A percentile compares a stretch with the other conserved stretches of the same genome.
phyloP scores from a whole-genome alignment of 2,797 vertebrate species.

The Simalia tracyae region DNA sequence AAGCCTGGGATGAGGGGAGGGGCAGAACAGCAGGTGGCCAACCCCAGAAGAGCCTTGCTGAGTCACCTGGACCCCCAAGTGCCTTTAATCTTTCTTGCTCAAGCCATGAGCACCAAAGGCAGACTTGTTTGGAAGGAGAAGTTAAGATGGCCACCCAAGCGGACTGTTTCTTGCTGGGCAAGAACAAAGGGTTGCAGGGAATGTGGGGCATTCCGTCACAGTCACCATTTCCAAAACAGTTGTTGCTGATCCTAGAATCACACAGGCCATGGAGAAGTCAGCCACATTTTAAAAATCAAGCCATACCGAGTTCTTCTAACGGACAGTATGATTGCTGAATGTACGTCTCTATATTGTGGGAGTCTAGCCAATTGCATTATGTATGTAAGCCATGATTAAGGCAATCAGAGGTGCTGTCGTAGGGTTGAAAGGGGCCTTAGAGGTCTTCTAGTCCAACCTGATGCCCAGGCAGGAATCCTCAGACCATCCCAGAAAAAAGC shows the following conservation, averaged over 20 bases:
- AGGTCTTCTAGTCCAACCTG: background rate
- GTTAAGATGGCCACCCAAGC: too few species aligned
- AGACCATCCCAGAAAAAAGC: background rate
- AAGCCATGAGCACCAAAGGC: background rate
- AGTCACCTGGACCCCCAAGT: background rate
- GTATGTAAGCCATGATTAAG: background rate
- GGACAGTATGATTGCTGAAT: background rate
- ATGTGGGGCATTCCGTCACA: too few species aligned
- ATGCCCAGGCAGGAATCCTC: background rate
- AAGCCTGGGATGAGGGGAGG: too few species aligned
- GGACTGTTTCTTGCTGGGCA: background rate
- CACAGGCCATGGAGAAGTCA: background rate
- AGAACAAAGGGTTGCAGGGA: background rate
- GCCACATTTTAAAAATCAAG: background rate
- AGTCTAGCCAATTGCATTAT: background rate
- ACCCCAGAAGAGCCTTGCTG: background rate
- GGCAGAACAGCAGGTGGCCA: background rate
- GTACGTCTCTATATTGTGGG: background rate
- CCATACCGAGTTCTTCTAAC: background rate
- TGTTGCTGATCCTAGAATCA: background rate
- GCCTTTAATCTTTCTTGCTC: background rate
- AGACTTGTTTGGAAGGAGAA: background rate
- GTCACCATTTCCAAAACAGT: background rate
- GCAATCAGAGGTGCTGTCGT: background rate
- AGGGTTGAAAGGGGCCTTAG: background rate